phyloP scores from a whole-genome alignment of 92 coral and sea anemone species.

The Porites rus region DNA sequence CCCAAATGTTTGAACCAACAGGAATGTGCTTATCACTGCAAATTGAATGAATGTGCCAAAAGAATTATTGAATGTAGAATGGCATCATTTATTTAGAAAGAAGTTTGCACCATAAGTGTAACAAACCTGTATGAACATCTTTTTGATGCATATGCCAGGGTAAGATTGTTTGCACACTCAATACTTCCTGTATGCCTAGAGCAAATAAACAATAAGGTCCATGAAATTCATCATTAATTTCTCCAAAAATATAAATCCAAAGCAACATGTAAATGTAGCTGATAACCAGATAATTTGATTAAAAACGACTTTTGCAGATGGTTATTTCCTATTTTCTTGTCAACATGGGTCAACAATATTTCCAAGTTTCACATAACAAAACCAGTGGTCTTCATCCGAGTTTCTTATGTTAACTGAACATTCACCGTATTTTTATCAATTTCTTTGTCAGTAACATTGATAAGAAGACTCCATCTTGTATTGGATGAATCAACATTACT shows the following conservation, averaged over 20 bases:
- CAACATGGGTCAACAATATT: constrained; percentile 1
- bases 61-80: constrained; percentile 3
- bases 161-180: constrained; percentile 49
- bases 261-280: not conserved
- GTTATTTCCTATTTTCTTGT: constrained; percentile 4
- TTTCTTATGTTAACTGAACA: no score
- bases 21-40: constrained; percentile 3
- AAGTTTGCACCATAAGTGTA: not conserved
- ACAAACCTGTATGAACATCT: constrained; percentile 46
- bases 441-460: not conserved
- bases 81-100: constrained; percentile 5
- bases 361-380: constrained; percentile 5
- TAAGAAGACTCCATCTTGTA: not conserved
- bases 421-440: not conserved
- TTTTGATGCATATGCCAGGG: constrained; percentile 38
- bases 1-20: constrained; percentile 6
- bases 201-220: not conserved
- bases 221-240: not conserved
- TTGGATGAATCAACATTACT: not conserved
- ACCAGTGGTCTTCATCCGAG: not conserved
- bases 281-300: constrained; percentile 1
- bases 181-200: constrained; percentile 51
- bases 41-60: constrained; percentile 5
- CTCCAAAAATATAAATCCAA: not conserved
- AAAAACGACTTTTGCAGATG: not conserved